Base-by-base conservation (phyloP, 2,797 vertebrate species). In the Chrosomus eos region DNA sequence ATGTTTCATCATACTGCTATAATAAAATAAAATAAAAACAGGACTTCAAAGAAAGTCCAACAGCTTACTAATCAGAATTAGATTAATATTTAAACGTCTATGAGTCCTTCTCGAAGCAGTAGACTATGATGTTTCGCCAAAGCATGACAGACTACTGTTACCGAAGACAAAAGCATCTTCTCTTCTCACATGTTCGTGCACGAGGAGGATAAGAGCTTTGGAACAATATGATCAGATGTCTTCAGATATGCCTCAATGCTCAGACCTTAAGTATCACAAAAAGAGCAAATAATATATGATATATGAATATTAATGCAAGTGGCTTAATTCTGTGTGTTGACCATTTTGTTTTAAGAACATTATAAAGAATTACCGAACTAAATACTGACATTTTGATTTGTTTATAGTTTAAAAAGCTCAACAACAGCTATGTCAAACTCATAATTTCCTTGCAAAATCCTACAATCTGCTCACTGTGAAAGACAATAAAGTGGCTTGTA, bases 41-140 rank as follows among this genome's bases (percentile, higher is more conserved):
- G 68, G 43, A 71, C 9, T 3, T 18, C 21, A 71, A 28, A 71
- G 7, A 31, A 48, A 62, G 21, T 53, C 58, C 21, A 43, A 53
- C 28, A 26, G 8, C 9, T 40, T 7, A 66, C 2, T 70, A 58
- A 31, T 4, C 86, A 90, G 88, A 93, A 92, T 95, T 93, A 19
- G 91, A 94, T 96, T 86, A 93, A 94, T 96, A 94, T 96, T 90
- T 96, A 91, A 96, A 80, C 74, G 87, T 90, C 86, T 85, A 86
- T 72, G 83, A 86, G 91, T 89, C 88, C 64, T 87, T 87, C 85
- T 84, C 83, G 87, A 92, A 92, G 90, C 81, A 90, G 87, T 83
- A 58, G 19, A 83, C 53, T 85, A 82, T 88, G 87, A 74, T 72
- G 71, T 88, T 90, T 89, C 88, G 82, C 67, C 5, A 45, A 7